phyloP scores from a whole-genome alignment of 2,113 vertebrate species.

The Balaenoptera acutorostrata region DNA sequence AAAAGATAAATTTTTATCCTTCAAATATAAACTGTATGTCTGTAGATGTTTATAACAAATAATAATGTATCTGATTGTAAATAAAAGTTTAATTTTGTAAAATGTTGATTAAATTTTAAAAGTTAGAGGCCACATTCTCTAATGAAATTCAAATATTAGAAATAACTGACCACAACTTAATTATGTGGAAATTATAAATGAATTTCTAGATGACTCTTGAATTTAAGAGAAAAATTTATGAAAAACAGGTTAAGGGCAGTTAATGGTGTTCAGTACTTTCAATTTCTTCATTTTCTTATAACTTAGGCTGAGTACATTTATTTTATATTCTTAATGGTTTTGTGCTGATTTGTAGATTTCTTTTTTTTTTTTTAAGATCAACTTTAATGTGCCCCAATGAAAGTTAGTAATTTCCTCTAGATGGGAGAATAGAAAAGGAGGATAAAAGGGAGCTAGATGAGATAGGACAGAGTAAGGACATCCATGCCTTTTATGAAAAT shows the following conservation, averaged over 20 bases:
- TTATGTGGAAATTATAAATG: neutral
- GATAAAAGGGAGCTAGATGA: neutral
- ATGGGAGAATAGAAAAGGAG: neutral
- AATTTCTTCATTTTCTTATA: neutral
- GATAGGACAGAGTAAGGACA: neutral
- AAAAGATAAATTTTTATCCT: neutral
- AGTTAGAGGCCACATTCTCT: neutral
- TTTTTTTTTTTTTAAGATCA: neutral
- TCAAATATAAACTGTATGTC: neutral
- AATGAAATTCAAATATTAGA: neutral
- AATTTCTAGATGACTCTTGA: neutral
- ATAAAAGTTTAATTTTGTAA: neutral
- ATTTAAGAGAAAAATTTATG: neutral
- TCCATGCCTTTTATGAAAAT: neutral
- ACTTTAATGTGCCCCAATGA: neutral
- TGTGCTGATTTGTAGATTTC: neutral
- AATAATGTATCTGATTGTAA: neutral
- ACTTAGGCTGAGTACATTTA: neutral
- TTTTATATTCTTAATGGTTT: neutral
- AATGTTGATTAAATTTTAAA: slow-evolving; percentile 1
- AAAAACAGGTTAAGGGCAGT: neutral
- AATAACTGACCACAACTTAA: neutral
- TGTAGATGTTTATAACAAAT: neutral
- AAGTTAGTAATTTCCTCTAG: neutral
- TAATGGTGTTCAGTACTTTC: neutral